Base-by-base conservation (phyloP, 2,113 vertebrate species). In the Bubo blakistoni region DNA sequence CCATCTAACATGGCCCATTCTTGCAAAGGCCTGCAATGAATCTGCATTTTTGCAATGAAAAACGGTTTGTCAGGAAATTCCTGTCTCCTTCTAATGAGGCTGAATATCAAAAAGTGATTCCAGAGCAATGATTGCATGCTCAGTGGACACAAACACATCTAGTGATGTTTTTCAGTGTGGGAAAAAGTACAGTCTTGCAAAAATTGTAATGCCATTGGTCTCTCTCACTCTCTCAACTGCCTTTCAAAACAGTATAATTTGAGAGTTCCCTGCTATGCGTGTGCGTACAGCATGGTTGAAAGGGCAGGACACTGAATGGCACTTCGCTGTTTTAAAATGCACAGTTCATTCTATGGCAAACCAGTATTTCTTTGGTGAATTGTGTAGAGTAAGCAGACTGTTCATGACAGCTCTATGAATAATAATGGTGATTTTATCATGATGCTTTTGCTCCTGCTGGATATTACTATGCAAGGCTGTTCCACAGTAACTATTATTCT, bases 391-490 rank as follows among this genome's bases (percentile, higher is more conserved):
- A 96, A 95, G 94, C 80, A 92, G 85, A 85, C 51, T 93, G 87
- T 24, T 94, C 76, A 42, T 90, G 92, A 93, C 93, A 94, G 85
- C 34, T 93, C 86, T 90, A 66, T 96, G 95, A 97, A 93, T 94
- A 95, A 92, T 92, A 94, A 94, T 62, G 38, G 27, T 84, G 58
- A 94, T 92, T 94, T 96, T 87, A 90, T 96, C 69, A 46, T 30
- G 29, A 82, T 72, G 51, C 19, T 73, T 83, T 90, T 70, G 13
- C 57, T 86, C 15, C 86, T 76, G 69, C 65, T 86, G 62, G 70
- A 85, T 92, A 87, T 94, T 90, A 77, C 89, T 91, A 92, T 89
- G 73, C 69, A 90, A 90, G 46, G 18, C 49, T 84, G 22, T 49
- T 95, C 32, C 66, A 62, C n/a, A 47, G 49, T 70, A 87, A 81